A percentile compares a stretch with the other conserved stretches of the same genome.
Evolutionary conservation across 37 sponge, comb jelly and placozoan genomes (phyloP).

Genomic region (Mnemiopsis leidyi): DNA sequence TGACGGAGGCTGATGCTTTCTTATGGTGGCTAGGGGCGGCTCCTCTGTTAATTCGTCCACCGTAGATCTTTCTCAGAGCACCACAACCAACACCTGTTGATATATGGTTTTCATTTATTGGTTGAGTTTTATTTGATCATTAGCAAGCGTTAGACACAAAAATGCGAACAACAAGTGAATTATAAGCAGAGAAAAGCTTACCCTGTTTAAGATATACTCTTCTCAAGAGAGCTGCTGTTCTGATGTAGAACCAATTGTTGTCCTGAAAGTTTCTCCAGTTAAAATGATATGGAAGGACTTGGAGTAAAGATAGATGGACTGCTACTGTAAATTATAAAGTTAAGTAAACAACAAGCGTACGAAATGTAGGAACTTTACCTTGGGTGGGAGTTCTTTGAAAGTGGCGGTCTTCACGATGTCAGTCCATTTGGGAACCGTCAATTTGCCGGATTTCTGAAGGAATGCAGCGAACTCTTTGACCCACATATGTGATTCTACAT

Average conservation of each 20-base stretch:
- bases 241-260: constrained; percentile 44
- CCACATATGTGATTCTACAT: constrained; percentile 68
- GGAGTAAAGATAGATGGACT: not conserved
- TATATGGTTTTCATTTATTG: too few species aligned
- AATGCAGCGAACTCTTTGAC: constrained; percentile 70
- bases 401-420: constrained; percentile 64
- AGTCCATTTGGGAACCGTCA: constrained; percentile 53
- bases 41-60: constrained; percentile 61
- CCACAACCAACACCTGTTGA: constrained; percentile 19
- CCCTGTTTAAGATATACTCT: constrained; percentile 49
- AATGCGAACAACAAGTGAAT: too few species aligned
- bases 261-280: not conserved
- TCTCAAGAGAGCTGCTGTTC: constrained; percentile 39
- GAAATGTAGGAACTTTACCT: constrained; percentile 17
- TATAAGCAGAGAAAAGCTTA: not conserved
- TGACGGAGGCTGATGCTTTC: constrained; percentile 51
- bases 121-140: too few species aligned
- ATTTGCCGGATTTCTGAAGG: constrained; percentile 61
- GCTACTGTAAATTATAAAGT: not conserved
- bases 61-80: constrained; percentile 55
- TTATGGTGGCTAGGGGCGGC: constrained; percentile 36
- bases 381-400: constrained; percentile 59
- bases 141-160: too few species aligned
- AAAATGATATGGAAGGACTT: not conserved
- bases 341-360: not conserved